Evolutionary conservation across 35 echinoderm and acorn worm species (phyloP).

Genomic region (Antedon bifida): DNA sequence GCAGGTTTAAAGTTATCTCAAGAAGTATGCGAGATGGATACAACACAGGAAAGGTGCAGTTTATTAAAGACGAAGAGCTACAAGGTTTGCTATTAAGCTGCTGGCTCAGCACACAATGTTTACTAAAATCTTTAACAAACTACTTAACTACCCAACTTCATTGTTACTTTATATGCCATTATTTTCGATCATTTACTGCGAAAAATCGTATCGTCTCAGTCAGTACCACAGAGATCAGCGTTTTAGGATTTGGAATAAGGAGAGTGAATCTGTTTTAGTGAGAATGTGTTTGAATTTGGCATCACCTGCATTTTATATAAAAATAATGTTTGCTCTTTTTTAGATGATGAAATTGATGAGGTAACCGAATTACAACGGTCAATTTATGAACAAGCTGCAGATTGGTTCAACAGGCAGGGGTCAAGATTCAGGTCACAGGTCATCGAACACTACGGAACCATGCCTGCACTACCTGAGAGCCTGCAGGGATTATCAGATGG

Average conservation of each 20-base stretch:
- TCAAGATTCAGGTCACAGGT: slow-evolving; percentile 37
- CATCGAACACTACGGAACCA: slow-evolving; percentile 62
- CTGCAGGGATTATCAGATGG: slow-evolving; percentile 30
- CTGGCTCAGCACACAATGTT: no score
- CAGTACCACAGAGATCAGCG: no score
- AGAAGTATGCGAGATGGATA: slow-evolving; percentile 81
- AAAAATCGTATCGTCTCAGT: no score
- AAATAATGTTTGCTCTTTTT: not conserved
- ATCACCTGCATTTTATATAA: no score
- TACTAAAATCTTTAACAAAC: no score
- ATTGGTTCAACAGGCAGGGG: slow-evolving; percentile 46
- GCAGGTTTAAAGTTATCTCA: slow-evolving; percentile 63
- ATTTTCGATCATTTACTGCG: no score
- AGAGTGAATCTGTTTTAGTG: no score
- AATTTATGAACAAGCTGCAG: slow-evolving; percentile 48
- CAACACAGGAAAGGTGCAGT: slow-evolving; percentile 69
- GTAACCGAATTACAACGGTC: slow-evolving; percentile 28
- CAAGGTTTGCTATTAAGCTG: slow-evolving; percentile 32
- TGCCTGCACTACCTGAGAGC: slow-evolving; percentile 28
- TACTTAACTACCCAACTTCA: no score
- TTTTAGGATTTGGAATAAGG: no score
- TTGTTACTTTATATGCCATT: no score
- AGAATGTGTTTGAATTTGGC: no score
- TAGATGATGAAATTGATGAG: slow-evolving; percentile 47
- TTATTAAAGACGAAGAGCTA: slow-evolving; percentile 41